phyloP scores from a whole-genome alignment of 1,140 invertebrate genomes.

The Lethocerus indicus region DNA sequence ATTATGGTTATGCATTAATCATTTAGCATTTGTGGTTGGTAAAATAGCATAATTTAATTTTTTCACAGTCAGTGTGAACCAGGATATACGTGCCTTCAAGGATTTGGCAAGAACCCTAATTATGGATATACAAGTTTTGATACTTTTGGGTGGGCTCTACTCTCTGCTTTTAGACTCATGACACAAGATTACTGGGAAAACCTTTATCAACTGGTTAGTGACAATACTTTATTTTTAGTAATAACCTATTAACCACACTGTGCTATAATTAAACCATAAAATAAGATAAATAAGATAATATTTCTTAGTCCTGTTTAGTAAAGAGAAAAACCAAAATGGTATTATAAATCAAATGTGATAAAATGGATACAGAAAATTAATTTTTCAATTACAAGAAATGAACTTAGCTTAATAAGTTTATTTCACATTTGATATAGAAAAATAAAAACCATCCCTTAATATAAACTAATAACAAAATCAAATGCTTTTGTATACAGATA shows the following conservation, averaged over 20 bases:
- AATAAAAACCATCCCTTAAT: no score
- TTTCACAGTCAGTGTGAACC: conserved; percentile 56
- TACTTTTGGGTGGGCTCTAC: conserved; percentile 90
- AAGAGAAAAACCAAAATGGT: not conserved
- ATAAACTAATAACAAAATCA: no score
- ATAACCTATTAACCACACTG: not conserved
- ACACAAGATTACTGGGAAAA: conserved; percentile 99
- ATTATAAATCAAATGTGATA: not conserved
- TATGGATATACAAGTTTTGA: conserved; percentile 97
- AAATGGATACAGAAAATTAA: not conserved
- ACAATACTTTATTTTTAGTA: not conserved
- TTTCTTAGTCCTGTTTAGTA: not conserved
- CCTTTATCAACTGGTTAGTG: conserved; percentile 79
- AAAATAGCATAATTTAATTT: not conserved
- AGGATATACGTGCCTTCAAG: conserved; percentile 78
- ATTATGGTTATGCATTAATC: no score
- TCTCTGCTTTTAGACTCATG: conserved; percentile 94
- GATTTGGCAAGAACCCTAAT: conserved; percentile 88
- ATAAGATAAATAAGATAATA: not conserved
- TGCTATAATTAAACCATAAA: no score
- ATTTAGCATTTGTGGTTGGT: no score
- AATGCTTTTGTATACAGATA: no score
- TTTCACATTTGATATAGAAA: conserved; percentile 21
- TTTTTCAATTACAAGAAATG: not conserved
- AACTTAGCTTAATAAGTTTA: not conserved